phyloP scores from a whole-genome alignment of 2,888 invertebrate genomes.

The Morpho helenor region DNA sequence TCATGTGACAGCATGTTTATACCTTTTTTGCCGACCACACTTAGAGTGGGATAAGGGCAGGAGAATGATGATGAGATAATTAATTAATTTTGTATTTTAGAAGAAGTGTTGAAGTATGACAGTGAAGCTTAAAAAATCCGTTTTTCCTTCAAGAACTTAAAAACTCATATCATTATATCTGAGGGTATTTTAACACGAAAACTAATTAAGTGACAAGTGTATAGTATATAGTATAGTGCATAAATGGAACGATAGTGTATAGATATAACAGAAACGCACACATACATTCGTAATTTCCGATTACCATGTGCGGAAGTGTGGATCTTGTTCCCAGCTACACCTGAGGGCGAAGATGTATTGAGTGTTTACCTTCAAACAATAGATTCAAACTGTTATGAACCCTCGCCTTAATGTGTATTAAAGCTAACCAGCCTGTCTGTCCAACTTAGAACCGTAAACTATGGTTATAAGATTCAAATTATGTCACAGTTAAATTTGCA shows the following conservation, averaged over 20 bases:
- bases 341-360: slow-evolving; percentile 50
- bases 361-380: slow-evolving; percentile 65
- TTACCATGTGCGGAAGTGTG: slow-evolving; percentile 15
- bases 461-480: background rate
- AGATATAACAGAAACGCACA: background rate
- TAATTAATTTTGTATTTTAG: no score
- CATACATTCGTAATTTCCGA: slow-evolving; percentile 12
- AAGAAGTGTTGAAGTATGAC: no score
- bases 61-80: no score
- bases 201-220: background rate
- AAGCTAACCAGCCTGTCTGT: slow-evolving; percentile 17
- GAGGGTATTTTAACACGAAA: no score
- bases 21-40: no score
- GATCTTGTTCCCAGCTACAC: slow-evolving; percentile 61
- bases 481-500: slow-evolving; percentile 8
- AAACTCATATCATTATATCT: no score
- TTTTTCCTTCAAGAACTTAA: no score
- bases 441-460: slow-evolving; percentile 3
- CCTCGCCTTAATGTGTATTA: slow-evolving; percentile 27
- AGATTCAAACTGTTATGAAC: slow-evolving; percentile 55
- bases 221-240: background rate
- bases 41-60: no score
- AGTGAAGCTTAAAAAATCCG: no score
- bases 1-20: no score
- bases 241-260: background rate